Evolutionary conservation across 1,140 invertebrate species (phyloP).

Genomic region (Zaprionus camerounensis): DNA sequence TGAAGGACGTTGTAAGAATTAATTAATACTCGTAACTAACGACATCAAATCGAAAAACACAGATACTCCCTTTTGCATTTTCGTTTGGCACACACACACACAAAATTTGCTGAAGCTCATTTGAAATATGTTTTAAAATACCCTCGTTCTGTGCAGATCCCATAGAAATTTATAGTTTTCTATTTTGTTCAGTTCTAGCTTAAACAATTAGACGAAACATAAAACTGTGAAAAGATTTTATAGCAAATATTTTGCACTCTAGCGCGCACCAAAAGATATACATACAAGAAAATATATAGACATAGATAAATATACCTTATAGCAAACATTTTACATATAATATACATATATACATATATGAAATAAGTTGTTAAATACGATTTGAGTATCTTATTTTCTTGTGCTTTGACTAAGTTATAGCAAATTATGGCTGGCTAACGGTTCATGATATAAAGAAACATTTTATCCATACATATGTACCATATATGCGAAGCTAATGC

Average conservation of each 20-base stretch:
- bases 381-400: slow-evolving; percentile 56
- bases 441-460: too few relatives aligned
- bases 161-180: not conserved
- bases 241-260: slow-evolving; percentile 81
- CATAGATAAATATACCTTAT: slow-evolving; percentile 9
- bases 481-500: too few relatives aligned
- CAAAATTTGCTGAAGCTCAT: slow-evolving; percentile 57
- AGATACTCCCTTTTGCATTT: slow-evolving; percentile 14
- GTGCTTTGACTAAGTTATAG: slow-evolving; percentile 50
- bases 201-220: slow-evolving; percentile 21
- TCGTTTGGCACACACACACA: slow-evolving; percentile 12
- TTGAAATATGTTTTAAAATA: slow-evolving; percentile 21
- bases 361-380: slow-evolving; percentile 17
- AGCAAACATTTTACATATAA: not conserved
- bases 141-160: not conserved
- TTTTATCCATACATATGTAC: too few relatives aligned
- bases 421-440: too few relatives aligned
- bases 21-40: slow-evolving; percentile 47
- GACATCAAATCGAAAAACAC: slow-evolving; percentile 38
- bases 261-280: slow-evolving; percentile 63
- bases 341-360: slow-evolving; percentile 14
- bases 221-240: slow-evolving; percentile 77
- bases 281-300: slow-evolving; percentile 24
- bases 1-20: slow-evolving; percentile 73
- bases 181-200: not conserved